Base-by-base conservation (phyloP, 2,797 vertebrate species). In the Chrosomus eos region DNA sequence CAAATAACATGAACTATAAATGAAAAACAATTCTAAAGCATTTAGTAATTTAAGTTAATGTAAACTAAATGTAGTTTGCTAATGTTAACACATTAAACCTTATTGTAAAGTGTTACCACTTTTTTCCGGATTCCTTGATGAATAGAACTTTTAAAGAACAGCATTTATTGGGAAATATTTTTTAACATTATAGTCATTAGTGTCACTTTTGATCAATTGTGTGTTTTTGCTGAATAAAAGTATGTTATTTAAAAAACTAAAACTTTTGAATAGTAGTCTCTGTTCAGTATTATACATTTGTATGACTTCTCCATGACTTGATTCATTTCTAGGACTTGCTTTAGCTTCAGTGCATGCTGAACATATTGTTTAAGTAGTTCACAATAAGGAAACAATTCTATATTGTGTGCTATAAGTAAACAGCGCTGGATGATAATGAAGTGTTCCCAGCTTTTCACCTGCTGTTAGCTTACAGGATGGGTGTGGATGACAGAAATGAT, bases 391-490 rank as follows among this genome's bases (percentile, higher is more conserved):
- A 80, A 80, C 40, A 36, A 73, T 72, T 72, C 67, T 73, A 85
- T 80, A 85, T 77, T 7, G 40, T 78, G 64, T 2, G 21, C 67
- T 85, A 64, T 28, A 80, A 85, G 78, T 85, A 80, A 72, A 80
- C 83, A 62, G 38, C 1, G 31, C 23, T 21, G 18, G 67, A 77
- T 53, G 28, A 80, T 53, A 62, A 80, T 72, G 2, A 85, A 84
- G 51, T 28, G 53, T 72, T 85, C 80, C 83, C 83, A 80, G 83
- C 55, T 85, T 85, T 85, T 85, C 76, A 80, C 67, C 76, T 85
- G 40, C 31, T 51, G 53, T 53, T 10, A 64, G 68, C n/a, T 64
- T 62, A 80, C 83, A 85, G 83, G 83, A 73, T 73, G 76, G 83
- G 77, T 66, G 76, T 72, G 43, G 67, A 62, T 10, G 38, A 70